phyloP scores from a whole-genome alignment of 2,797 vertebrate genomes.

The Australoheros facetus region DNA sequence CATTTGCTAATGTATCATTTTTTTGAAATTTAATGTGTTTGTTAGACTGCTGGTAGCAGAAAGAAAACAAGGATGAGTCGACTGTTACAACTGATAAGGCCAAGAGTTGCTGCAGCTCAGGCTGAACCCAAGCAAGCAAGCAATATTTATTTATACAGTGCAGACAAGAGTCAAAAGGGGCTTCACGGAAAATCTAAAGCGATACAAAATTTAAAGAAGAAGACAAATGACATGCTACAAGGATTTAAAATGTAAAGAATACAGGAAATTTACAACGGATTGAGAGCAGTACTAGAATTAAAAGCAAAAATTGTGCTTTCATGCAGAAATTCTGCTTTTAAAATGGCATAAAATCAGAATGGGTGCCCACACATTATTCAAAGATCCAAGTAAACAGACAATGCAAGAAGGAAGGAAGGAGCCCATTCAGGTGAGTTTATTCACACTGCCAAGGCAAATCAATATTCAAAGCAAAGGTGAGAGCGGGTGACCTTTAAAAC shows the following conservation, averaged over 20 bases:
- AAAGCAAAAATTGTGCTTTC: not conserved
- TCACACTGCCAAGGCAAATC: not conserved
- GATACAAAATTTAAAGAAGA: not conserved
- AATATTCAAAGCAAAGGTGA: not conserved
- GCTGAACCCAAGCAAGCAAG: not conserved
- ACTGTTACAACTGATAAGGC: not conserved
- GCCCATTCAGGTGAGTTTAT: not conserved
- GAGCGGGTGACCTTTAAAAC: not conserved
- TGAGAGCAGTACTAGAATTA: not conserved
- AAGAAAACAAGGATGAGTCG: not conserved
- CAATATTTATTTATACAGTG: not conserved
- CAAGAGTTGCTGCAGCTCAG: not conserved
- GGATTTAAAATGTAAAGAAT: not conserved
- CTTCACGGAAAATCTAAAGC: not conserved
- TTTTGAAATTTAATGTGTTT: not conserved
- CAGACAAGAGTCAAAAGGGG: not conserved
- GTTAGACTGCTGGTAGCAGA: not conserved
- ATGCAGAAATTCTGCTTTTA: no score
- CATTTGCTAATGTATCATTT: not conserved
- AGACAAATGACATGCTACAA: not conserved
- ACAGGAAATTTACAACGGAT: not conserved
- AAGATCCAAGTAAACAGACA: not conserved
- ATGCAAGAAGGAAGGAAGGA: not conserved
- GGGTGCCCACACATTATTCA: not conserved
- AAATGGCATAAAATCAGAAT: no score